Conservation (phyloP, 2,797 vertebrate species). For the Lutjanus campechanus region DNA sequence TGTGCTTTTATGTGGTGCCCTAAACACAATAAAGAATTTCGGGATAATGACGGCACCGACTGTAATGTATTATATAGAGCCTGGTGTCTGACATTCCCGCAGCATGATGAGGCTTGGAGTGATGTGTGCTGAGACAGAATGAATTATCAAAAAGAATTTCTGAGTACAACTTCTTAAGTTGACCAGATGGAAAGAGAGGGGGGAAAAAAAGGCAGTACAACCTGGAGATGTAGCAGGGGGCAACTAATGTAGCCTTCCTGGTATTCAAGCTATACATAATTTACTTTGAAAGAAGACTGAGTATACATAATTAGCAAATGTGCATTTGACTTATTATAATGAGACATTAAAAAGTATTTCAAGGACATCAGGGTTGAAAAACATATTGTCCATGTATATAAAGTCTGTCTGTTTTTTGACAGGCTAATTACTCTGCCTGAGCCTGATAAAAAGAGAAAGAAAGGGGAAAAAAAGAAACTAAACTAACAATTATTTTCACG, state of each 20-base stretch:
- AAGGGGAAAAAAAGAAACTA: background rate
- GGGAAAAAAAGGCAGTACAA: constrained; percentile 12
- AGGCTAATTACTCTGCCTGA: background rate
- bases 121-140: constrained; percentile 65
- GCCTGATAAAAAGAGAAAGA: background rate
- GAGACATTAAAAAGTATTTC: background rate
- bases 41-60: constrained; percentile 46
- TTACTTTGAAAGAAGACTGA: constrained; percentile 3
- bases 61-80: constrained; percentile 53
- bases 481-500: background rate
- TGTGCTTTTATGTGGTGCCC: constrained; percentile 45
- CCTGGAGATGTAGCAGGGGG: constrained; percentile 24
- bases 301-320: constrained; percentile 1
- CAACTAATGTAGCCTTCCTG: background rate
- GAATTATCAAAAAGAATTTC: constrained; percentile 71
- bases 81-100: constrained; percentile 40
- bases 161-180: constrained; percentile 49
- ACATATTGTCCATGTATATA: background rate
- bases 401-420: background rate
- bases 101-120: constrained; percentile 30
- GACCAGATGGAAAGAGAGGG: constrained; percentile 58
- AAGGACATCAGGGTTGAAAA: background rate
- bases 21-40: constrained; percentile 51
- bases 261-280: constrained; percentile 19
- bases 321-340: background rate